phyloP scores from a whole-genome alignment of 30 jellyfish, hydroid and myxozoan species.

The Rhopilema esculentum region DNA sequence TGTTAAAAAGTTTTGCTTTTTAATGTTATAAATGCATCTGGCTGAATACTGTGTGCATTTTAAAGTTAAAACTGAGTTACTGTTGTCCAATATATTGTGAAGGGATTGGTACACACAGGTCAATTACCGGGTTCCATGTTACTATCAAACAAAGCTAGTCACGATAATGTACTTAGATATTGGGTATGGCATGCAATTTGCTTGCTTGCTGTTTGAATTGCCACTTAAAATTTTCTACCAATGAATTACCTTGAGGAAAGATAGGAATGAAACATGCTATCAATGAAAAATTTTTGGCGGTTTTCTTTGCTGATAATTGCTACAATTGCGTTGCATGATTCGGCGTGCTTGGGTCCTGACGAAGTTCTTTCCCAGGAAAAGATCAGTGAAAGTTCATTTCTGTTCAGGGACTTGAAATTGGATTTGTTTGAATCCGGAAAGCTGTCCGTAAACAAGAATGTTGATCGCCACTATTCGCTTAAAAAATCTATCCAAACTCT shows the following conservation, averaged over 20 bases:
- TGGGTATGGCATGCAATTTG: too few species aligned
- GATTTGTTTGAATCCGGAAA: conserved; percentile 69
- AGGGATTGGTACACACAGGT: too few species aligned
- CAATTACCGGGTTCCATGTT: too few species aligned
- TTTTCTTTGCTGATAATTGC: neutral
- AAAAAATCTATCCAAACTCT: neutral
- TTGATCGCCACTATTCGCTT: conserved; percentile 18
- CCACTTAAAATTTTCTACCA: neutral
- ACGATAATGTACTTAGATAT: too few species aligned
- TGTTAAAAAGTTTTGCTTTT: too few species aligned
- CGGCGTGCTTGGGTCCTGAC: neutral
- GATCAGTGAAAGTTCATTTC: conserved; percentile 14
- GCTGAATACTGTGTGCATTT: too few species aligned
- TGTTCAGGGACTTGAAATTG: conserved; percentile 34
- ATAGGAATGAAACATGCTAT: neutral
- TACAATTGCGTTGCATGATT: conserved; percentile 3
- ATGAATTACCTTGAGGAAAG: neutral
- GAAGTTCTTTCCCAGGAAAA: conserved; percentile 34
- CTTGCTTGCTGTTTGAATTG: neutral
- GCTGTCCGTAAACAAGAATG: conserved; percentile 51
- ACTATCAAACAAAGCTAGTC: too few species aligned
- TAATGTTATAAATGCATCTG: too few species aligned
- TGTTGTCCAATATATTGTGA: too few species aligned
- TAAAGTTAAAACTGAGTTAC: too few species aligned
- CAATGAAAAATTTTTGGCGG: neutral